Base-by-base conservation (phyloP, 2,888 invertebrate genomes). In the Agonum fuliginosum region DNA sequence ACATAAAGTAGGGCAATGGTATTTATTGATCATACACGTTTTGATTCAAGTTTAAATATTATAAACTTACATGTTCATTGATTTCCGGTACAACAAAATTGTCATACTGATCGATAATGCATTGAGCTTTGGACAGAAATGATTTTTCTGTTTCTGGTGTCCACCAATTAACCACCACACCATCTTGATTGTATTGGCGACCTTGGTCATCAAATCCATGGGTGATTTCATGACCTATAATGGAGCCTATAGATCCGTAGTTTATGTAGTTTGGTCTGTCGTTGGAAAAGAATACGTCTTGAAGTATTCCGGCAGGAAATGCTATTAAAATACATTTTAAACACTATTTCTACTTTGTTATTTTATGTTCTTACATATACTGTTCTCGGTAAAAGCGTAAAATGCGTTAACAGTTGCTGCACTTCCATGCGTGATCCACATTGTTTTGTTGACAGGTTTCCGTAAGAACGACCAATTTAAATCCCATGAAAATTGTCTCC, bases 251-350 rank as follows among this genome's bases (percentile, higher is more conserved):
- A 1, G 95, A 95, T 14, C 95, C 96, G 82, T 95, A 97, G 86
- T 97, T 97, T 94, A 97, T 94, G 86, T 96, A 97, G 80, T 92
- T 92, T 0, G 97, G 97, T 19, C 97, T 92, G 54, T 94, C 92
- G 70, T 95, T 94, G 76, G 92, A 93, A 88, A 97, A 97, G 91
- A 97, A 97, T 0, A 93, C 92, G 0, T 96, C 97, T 89, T 97
- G 97, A 0, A 97, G 89, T 80, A 97, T 97, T 80, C 97, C 97
- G 81, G 97, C 97, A 0, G 97, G 97, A 87, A 97, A 96, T 87
- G 96, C 97, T 97, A n/a, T 24, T 22, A 67, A 48, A 2, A 30
- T 30, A 30, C 4, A 5, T 58, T 19, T 41, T 14, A n/a, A 3
- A n/a, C n/a, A n/a, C n/a, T n/a, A n/a, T n/a, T n/a, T 65, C 19